Conservation (phyloP, 2,113 vertebrate species). For the Ochotona curzoniae region DNA sequence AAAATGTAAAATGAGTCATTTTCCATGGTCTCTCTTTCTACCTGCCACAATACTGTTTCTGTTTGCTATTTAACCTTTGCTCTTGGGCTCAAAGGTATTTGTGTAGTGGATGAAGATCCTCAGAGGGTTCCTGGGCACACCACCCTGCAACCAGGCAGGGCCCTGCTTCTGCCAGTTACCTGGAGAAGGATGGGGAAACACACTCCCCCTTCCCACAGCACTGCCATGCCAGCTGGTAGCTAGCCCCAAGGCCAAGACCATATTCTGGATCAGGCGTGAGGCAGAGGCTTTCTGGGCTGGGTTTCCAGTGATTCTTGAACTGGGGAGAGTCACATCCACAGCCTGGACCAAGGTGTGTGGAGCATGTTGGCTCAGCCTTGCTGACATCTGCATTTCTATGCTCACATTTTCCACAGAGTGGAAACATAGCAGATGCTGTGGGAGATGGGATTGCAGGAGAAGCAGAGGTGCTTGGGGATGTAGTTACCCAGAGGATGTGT, state of each 20-base stretch:
- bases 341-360: neutral
- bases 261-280: neutral
- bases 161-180: neutral
- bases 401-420: neutral
- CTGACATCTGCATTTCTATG: neutral
- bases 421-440: neutral
- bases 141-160: no score
- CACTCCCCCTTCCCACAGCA: neutral
- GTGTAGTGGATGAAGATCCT: neutral
- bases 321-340: neutral
- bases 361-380: neutral
- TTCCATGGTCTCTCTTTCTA: neutral
- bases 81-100: no score
- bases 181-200: neutral
- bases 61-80: neutral
- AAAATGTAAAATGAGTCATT: neutral
- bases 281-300: neutral
- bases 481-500: neutral
- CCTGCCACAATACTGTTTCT: neutral
- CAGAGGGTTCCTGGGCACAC: neutral
- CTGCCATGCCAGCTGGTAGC: neutral
- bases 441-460: no score
- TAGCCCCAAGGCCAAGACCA: neutral
- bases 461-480: neutral
- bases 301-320: neutral